Evolutionary conservation across 2,888 invertebrate genomes (phyloP).

Genomic region (Noctua janthina): DNA sequence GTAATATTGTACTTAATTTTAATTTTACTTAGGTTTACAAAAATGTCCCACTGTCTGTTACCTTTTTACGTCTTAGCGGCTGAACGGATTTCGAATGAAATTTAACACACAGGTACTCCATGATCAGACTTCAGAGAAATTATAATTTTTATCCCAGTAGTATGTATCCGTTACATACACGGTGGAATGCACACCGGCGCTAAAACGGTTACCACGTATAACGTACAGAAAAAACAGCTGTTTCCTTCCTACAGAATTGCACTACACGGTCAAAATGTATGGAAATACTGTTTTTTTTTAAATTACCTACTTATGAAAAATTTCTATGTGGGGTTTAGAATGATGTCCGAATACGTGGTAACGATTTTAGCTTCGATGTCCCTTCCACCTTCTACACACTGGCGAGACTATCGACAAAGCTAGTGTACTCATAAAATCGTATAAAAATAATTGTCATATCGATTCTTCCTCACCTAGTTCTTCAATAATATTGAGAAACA

Average conservation of each 20-base stretch:
- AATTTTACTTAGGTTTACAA: not conserved
- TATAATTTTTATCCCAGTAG: not conserved
- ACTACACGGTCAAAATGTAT: too few relatives aligned
- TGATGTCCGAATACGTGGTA: too few relatives aligned
- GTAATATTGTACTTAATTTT: not conserved
- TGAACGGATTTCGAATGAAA: not conserved
- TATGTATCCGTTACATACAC: not conserved
- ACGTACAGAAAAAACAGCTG: too few relatives aligned
- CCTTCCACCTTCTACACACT: not conserved
- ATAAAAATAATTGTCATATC: slow-evolving; percentile 17
- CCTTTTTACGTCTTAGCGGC: not conserved
- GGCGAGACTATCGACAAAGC: not conserved
- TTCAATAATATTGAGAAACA: slow-evolving; percentile 40
- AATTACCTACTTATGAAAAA: too few relatives aligned
- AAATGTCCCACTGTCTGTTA: not conserved
- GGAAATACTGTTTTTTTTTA: too few relatives aligned
- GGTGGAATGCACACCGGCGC: too few relatives aligned
- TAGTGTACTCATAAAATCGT: not conserved
- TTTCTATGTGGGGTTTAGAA: too few relatives aligned
- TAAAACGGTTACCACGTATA: too few relatives aligned
- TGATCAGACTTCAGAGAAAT: not conserved
- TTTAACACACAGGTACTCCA: not conserved
- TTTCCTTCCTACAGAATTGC: too few relatives aligned
- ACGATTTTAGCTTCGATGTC: too few relatives aligned
- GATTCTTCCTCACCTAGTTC: slow-evolving; percentile 18